Evolutionary conservation across 2,888 invertebrate genomes (phyloP).

Genomic region (Hemistola chrysoprasaria): DNA sequence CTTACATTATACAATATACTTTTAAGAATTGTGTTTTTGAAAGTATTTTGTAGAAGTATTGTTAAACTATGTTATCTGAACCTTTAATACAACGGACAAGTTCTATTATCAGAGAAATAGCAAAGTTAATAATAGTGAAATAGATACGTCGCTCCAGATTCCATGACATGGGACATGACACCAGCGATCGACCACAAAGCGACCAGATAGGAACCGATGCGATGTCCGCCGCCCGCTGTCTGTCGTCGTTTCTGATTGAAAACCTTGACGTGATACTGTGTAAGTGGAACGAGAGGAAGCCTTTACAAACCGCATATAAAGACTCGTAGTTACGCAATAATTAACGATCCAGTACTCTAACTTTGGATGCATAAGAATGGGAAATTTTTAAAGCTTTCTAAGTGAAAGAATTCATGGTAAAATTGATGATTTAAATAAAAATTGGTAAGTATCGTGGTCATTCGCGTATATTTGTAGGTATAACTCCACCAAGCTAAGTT

Average conservation of each 20-base stretch:
- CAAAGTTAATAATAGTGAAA: conserved; percentile 12
- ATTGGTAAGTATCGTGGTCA: too few species aligned
- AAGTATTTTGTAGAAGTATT: too few species aligned
- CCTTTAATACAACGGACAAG: too few species aligned
- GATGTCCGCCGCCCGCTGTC: conserved; percentile 16
- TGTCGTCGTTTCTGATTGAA: conserved; percentile 46
- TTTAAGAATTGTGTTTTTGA: too few species aligned
- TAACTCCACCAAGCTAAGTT: too few species aligned
- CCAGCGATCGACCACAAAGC: conserved; percentile 31
- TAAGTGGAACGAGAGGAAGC: conserved; percentile 62
- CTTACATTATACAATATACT: too few species aligned
- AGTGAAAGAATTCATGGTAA: too few species aligned
- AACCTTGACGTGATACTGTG: conserved; percentile 56
- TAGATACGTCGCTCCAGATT: conserved; percentile 24
- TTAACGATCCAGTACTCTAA: conserved; percentile 2
- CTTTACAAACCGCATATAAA: conserved; percentile 70
- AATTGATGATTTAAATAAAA: too few species aligned
- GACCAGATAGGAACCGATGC: conserved; percentile 25
- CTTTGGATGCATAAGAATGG: too few species aligned
- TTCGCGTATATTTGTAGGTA: too few species aligned
- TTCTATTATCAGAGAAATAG: conserved; percentile 6
- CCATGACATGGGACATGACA: conserved; percentile 31
- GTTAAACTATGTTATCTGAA: too few species aligned
- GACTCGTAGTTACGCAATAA: conserved; percentile 33
- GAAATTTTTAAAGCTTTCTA: too few species aligned